A percentile compares a stretch with the other conserved stretches of the same genome.
Evolutionary conservation across 1,140 invertebrate species (phyloP).

Genomic region (Laodelphax striatellus): DNA sequence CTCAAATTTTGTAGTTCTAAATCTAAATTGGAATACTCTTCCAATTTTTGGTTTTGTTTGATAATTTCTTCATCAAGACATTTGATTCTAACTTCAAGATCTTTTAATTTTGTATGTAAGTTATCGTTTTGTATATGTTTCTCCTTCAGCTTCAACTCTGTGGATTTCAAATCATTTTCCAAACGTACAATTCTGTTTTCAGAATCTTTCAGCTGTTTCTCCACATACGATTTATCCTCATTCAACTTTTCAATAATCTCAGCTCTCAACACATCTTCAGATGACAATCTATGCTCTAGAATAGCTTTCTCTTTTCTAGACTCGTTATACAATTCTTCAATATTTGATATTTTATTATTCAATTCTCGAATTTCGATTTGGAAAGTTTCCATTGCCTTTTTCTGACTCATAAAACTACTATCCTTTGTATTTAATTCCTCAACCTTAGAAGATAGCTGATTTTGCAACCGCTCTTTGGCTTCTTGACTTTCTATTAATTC

Average conservation of each 20-base stretch:
- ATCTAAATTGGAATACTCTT: slow-evolving; percentile 23
- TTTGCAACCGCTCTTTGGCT: background rate
- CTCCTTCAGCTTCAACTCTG: background rate
- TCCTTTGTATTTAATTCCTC: slow-evolving; percentile 18
- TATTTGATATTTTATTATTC: too few species aligned
- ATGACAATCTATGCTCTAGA: slow-evolving; percentile 4
- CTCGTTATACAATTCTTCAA: too few species aligned
- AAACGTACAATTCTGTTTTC: slow-evolving; percentile 5
- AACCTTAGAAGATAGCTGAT: slow-evolving; percentile 10
- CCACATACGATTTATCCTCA: background rate
- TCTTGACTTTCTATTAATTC: background rate
- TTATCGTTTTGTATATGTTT: slow-evolving; percentile 1
- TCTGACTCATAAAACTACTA: slow-evolving; percentile 16
- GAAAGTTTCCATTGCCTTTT: slow-evolving; percentile 13
- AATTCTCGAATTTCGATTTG: slow-evolving; percentile 14
- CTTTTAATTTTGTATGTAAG: slow-evolving; percentile 17
- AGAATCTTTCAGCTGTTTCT: slow-evolving; percentile 2
- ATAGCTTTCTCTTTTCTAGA: slow-evolving; percentile 44
- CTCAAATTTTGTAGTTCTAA: too few species aligned
- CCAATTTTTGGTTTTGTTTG: slow-evolving; percentile 25
- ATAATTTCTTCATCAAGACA: slow-evolving; percentile 25
- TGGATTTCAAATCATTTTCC: slow-evolving; percentile 2
- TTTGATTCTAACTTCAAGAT: slow-evolving; percentile 19
- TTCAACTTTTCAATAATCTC: too few species aligned
- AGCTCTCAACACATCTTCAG: too few species aligned